These are phyloP conservation scores for Lymantria dispar DNA, from an alignment of 2,888 invertebrate species.

Conservation along the genomic window DNA sequence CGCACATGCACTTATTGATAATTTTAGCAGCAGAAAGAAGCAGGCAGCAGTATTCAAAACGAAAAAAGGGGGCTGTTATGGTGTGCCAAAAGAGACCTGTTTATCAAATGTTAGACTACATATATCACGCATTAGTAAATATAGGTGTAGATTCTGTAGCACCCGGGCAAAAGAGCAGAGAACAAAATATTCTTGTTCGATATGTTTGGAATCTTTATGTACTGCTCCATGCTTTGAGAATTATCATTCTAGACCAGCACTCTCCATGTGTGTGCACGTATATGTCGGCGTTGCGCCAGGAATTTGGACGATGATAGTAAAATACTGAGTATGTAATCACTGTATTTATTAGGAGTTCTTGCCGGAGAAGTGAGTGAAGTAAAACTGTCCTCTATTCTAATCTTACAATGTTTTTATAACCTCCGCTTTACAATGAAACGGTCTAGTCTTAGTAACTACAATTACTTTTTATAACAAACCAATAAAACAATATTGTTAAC, in stretches of 20 bases:
- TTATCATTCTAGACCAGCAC: background rate
- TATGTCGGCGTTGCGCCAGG: too few relatives aligned
- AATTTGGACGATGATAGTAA: too few relatives aligned
- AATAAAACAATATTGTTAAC: too few relatives aligned
- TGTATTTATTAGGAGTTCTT: too few relatives aligned
- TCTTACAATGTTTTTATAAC: too few relatives aligned
- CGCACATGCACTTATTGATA: conserved; percentile 19
- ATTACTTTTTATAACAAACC: too few relatives aligned
- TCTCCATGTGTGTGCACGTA: too few relatives aligned
- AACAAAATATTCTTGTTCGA: conserved; percentile 6
- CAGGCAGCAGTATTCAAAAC: conserved; percentile 12
- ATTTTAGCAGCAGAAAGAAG: conserved; percentile 13
- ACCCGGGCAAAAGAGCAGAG: conserved; percentile 10
- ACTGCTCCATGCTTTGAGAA: background rate
- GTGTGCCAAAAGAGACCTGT: conserved; percentile 20
- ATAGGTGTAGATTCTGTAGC: conserved; percentile 14
- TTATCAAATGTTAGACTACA: background rate
- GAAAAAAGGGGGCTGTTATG: conserved; percentile 12
- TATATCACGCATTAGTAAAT: conserved; percentile 3
- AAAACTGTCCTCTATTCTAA: too few relatives aligned
- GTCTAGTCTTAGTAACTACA: too few relatives aligned
- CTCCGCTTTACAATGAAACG: too few relatives aligned
- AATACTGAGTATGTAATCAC: too few relatives aligned
- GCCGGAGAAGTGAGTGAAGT: too few relatives aligned
- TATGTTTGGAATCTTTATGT: conserved; percentile 5